Evolutionary conservation across 1,140 invertebrate species (phyloP).

Genomic region (Anagrus nilaparvatae): DNA sequence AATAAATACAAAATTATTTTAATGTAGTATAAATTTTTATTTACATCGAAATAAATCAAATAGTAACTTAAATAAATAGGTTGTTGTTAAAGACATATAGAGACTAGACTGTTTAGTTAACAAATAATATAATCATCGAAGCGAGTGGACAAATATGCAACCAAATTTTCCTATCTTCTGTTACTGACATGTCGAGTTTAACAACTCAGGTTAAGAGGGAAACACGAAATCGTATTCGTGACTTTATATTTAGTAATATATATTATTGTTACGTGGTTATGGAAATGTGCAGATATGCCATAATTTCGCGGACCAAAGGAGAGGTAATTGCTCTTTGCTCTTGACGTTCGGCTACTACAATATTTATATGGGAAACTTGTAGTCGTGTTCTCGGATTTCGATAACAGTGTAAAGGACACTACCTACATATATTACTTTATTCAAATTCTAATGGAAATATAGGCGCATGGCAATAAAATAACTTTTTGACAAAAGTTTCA

Average conservation of each 20-base stretch:
- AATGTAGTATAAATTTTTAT: no score
- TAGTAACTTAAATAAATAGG: no score
- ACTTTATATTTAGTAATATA: slow-evolving; percentile 7
- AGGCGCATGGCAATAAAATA: not conserved
- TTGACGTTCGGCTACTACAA: slow-evolving; percentile 11
- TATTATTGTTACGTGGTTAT: slow-evolving; percentile 17
- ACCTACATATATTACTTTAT: no score
- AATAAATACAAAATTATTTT: no score
- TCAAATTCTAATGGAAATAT: not conserved
- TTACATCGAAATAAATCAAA: no score
- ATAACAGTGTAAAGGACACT: not conserved
- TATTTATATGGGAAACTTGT: slow-evolving; percentile 2
- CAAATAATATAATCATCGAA: no score
- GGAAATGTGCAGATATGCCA: slow-evolving; percentile 12
- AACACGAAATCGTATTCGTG: not conserved
- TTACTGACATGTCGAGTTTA: slow-evolving; percentile 15
- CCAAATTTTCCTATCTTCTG: no score
- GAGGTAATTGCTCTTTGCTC: slow-evolving; percentile 18
- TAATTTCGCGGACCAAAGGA: slow-evolving; percentile 14
- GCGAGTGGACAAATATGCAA: no score
- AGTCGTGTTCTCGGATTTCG: not conserved
- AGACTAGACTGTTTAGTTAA: no score
- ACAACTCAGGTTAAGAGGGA: slow-evolving; percentile 1
- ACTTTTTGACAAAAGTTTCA: slow-evolving; percentile 1
- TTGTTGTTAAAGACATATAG: no score